Percentiles rank a stretch among this genome's conserved stretches.
These are phyloP conservation scores for Saguinus imperator DNA, from an alignment of 2,113 vertebrate species.

Conservation along the genomic window DNA sequence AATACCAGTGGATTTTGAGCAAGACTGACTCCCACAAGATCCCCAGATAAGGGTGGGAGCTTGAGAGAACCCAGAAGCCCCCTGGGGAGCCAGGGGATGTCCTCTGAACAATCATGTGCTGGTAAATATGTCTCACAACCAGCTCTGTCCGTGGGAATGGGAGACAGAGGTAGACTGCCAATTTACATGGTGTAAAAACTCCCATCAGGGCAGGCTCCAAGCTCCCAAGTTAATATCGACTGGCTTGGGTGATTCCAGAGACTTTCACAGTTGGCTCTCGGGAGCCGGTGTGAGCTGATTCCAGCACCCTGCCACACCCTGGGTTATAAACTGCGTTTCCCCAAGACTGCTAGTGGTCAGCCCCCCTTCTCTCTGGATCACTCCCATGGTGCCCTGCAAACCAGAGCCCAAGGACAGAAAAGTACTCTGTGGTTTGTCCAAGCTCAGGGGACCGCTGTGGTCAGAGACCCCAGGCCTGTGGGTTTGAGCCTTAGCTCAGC, in stretches of 20 bases:
- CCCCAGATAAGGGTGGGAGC: neutral
- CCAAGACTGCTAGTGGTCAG: neutral
- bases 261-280: neutral
- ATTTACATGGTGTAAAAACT: neutral
- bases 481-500: neutral
- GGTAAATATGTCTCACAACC: neutral
- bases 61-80: neutral
- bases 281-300: neutral
- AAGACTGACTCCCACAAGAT: neutral
- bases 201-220: neutral
- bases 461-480: neutral
- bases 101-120: neutral
- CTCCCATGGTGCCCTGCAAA: neutral
- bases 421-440: neutral
- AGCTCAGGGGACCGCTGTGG: neutral
- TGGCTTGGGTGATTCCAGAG: neutral
- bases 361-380: neutral
- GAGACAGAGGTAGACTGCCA: rapidly evolving
- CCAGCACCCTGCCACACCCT: neutral
- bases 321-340: neutral
- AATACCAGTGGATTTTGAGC: neutral
- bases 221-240: neutral
- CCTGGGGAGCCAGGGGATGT: neutral
- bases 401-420: neutral
- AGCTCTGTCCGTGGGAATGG: neutral